Base-by-base conservation (phyloP, 1,140 invertebrate species). In the Harlomillsia oculata region DNA sequence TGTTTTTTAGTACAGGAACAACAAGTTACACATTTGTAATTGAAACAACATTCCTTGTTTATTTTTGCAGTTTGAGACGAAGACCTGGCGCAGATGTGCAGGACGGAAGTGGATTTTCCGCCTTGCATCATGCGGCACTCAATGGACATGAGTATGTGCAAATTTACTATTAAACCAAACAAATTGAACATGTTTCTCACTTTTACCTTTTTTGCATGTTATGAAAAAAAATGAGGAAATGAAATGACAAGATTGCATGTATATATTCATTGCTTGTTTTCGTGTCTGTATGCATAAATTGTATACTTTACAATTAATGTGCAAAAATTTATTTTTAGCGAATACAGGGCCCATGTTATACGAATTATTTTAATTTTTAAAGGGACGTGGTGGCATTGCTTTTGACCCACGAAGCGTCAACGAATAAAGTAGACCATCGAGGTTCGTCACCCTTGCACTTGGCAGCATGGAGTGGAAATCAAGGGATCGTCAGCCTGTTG, bases 61-160 rank as follows among this genome's bases (percentile, higher is more conserved):
- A 67, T 66, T 68, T 64, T 82, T 80, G 18, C 73, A 93, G 89
- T 75, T 80, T 94, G 68, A 76, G 89, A 50, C 78, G 89, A 70
- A 85, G 86, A 51, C 84, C 87, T 21, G 90, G 89, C 57, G 86
- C 89, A 30, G 96, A 96, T 74, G 85, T 89, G 60, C 86, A 90
- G 75, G 92, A 96, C 69, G 80, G 81, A 64, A 91, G 85, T 71
- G 92, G 91, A n/a, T 95, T 94, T 70, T 92, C 93, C 6, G 84
- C 90, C 5, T 78, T 98, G 34, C 94, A 98, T 71, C 87, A 94
- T 72, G 90, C 94, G 37, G 86, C 91, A 45, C 77, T 97, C 30
- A 91, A 96, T 73, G 90, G 91, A 5, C 92, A 97, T 71, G 83
- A 78, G 88, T 93, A 81, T 80, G 79, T 76, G n/a, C n/a, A n/a